phyloP scores from a whole-genome alignment of 2,888 invertebrate species.

The Dynastes tityus region DNA sequence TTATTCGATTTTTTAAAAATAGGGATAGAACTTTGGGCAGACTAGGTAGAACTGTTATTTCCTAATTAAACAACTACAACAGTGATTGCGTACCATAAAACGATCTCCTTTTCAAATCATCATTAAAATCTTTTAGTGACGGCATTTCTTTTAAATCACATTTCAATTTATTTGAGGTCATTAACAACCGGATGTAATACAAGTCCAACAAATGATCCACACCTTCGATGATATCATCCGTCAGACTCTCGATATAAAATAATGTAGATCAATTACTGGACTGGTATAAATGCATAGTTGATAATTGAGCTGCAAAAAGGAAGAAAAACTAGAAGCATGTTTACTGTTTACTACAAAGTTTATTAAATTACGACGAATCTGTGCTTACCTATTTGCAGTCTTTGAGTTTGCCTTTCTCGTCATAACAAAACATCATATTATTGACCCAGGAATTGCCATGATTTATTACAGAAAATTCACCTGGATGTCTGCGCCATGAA shows the following conservation, averaged over 20 bases:
- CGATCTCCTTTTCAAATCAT: constrained; percentile 62
- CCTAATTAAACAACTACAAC: too few species aligned
- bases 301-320: constrained; percentile 70
- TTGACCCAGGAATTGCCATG: constrained; percentile 74
- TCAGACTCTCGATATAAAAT: constrained; percentile 70
- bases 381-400: constrained; percentile 69
- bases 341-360: neutral
- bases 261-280: constrained; percentile 70
- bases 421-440: constrained; percentile 72
- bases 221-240: constrained; percentile 61
- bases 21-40: too few species aligned
- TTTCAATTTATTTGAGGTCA: constrained; percentile 60
- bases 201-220: constrained; percentile 63
- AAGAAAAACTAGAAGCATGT: neutral
- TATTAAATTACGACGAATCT: neutral
- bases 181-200: constrained; percentile 63
- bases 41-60: too few species aligned
- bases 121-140: constrained; percentile 62
- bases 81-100: constrained; percentile 62
- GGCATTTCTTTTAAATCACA: constrained; percentile 64
- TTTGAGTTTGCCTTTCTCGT: constrained; percentile 64
- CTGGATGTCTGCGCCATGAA: constrained; percentile 59
- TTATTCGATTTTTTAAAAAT: too few species aligned
- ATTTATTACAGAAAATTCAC: constrained; percentile 70
- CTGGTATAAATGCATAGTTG: constrained; percentile 69